Conservation (phyloP, 2,888 invertebrate species). For the Hylaea fasciaria region DNA sequence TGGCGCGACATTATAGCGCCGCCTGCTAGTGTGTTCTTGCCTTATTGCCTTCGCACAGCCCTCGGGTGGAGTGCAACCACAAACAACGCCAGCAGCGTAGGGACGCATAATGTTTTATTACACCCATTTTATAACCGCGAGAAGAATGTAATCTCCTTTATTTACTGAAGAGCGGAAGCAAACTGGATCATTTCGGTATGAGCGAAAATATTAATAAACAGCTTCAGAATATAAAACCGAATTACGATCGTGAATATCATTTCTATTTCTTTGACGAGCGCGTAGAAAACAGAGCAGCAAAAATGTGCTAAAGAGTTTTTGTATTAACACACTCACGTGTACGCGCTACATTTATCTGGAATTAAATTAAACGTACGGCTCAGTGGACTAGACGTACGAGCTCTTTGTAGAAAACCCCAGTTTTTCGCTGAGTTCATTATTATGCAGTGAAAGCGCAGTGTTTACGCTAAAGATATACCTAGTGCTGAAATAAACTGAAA, state of each 20-base stretch:
- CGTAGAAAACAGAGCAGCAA: slow-evolving; percentile 8
- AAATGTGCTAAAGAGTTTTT: not conserved
- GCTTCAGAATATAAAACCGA: slow-evolving; percentile 41
- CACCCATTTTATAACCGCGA: slow-evolving; percentile 73
- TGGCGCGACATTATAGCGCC: slow-evolving; percentile 56
- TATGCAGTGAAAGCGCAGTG: slow-evolving; percentile 36
- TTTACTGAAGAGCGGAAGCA: slow-evolving; percentile 67
- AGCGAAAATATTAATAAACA: slow-evolving; percentile 59
- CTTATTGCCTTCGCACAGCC: slow-evolving; percentile 62
- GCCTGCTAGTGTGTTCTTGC: slow-evolving; percentile 56
- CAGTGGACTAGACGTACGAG: slow-evolving; percentile 24
- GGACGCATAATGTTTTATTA: slow-evolving; percentile 79
- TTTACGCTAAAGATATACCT: slow-evolving; percentile 40
- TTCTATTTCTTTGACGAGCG: slow-evolving; percentile 28
- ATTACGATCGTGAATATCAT: slow-evolving; percentile 41
- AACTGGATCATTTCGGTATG: slow-evolving; percentile 56
- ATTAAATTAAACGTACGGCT: slow-evolving; percentile 29
- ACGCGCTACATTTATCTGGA: slow-evolving; percentile 15
- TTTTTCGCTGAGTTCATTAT: slow-evolving; percentile 36
- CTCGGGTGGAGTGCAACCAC: slow-evolving; percentile 69
- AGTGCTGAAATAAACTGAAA: slow-evolving; percentile 38
- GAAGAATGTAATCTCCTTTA: slow-evolving; percentile 77
- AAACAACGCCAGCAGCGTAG: slow-evolving; percentile 65
- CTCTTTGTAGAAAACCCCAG: slow-evolving; percentile 27
- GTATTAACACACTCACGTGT: slow-evolving; percentile 16